Conservation (phyloP, 2,113 vertebrate genomes). For the Tursiops truncatus region DNA sequence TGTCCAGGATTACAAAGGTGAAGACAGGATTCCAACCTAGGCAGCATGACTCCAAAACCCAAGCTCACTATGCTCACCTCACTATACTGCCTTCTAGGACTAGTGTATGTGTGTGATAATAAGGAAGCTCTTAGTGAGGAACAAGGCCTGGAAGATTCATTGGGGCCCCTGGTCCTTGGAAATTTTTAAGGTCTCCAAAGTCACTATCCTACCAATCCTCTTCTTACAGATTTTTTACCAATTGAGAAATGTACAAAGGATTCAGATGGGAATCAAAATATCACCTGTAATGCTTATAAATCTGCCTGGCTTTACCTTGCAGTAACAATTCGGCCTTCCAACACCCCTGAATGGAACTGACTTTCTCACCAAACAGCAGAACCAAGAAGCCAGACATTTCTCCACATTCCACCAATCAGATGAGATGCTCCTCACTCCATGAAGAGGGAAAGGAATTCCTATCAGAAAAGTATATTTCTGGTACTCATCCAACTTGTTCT, state of each 20-base stretch:
- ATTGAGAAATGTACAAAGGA: neutral
- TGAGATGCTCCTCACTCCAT: neutral
- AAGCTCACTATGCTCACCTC: neutral
- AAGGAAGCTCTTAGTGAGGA: neutral
- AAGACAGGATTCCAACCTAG: neutral
- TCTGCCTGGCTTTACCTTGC: neutral
- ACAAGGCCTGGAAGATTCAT: neutral
- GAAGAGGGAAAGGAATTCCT: neutral
- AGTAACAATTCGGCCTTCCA: neutral
- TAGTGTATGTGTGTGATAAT: neutral
- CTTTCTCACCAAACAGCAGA: neutral
- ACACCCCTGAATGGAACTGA: neutral
- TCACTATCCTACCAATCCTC: neutral
- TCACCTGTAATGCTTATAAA: neutral
- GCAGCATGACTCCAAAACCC: neutral
- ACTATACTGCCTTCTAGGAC: neutral
- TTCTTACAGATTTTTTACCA: neutral
- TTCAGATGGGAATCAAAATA: neutral
- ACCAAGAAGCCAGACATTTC: neutral
- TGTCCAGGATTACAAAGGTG: neutral
- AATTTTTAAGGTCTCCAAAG: neutral
- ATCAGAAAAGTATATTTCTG: conserved; percentile 8
- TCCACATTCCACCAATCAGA: neutral
- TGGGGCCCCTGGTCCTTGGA: neutral
- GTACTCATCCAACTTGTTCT: neutral